Evolutionary conservation across 2,888 invertebrate genomes (phyloP).

Genomic region (Rotaria magnacalcarata): DNA sequence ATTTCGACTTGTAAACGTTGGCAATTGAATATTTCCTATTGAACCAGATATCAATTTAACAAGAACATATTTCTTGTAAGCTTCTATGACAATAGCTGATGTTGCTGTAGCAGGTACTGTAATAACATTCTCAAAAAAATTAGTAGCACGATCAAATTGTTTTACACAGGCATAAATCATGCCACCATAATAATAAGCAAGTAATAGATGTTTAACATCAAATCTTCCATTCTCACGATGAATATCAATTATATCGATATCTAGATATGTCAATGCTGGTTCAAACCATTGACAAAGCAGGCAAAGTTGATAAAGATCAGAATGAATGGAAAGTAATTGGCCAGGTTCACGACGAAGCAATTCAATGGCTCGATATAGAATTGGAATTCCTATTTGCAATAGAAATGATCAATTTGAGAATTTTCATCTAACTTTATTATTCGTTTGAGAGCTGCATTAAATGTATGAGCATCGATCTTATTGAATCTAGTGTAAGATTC

Average conservation of each 20-base stretch:
- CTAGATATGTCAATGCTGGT: constrained; percentile 78
- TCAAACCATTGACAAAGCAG: constrained; percentile 83
- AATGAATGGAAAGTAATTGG: constrained; percentile 86
- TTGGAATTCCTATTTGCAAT: neutral
- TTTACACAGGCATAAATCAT: constrained; percentile 91
- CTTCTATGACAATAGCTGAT: constrained; percentile 92
- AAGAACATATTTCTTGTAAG: constrained; percentile 90
- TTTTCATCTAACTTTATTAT: too few relatives aligned
- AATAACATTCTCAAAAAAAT: constrained; percentile 75
- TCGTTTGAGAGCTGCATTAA: too few relatives aligned
- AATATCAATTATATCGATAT: constrained; percentile 84
- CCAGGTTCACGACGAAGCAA: constrained; percentile 15
- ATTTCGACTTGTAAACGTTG: constrained; percentile 85
- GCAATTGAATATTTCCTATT: constrained; percentile 65
- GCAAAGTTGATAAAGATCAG: constrained; percentile 79
- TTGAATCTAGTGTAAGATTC: too few relatives aligned
- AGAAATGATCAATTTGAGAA: neutral
- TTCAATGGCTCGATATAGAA: constrained; percentile 14
- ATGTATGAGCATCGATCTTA: too few relatives aligned
- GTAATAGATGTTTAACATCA: constrained; percentile 81
- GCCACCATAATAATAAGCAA: constrained; percentile 93
- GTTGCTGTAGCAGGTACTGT: constrained; percentile 70
- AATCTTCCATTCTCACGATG: constrained; percentile 72
- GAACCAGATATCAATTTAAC: constrained; percentile 81
- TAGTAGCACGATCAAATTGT: constrained; percentile 83